phyloP scores from a whole-genome alignment of 2,888 invertebrate species.

The Mellilla xanthometata region DNA sequence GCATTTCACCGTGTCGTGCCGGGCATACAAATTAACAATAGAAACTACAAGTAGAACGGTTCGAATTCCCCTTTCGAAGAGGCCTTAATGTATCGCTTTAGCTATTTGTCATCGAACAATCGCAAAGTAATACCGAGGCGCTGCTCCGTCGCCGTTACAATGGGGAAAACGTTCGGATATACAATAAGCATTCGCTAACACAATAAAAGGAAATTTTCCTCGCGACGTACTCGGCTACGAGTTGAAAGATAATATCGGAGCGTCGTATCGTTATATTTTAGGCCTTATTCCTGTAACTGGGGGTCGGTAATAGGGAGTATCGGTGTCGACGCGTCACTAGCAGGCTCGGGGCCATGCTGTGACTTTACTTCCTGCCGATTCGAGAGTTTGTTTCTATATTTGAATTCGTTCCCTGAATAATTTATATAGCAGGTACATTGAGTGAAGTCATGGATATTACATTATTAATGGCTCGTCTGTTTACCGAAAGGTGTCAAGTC shows the following conservation, averaged over 20 bases:
- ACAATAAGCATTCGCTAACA: constrained; percentile 75
- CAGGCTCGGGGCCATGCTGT: constrained; percentile 43
- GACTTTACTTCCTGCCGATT: constrained; percentile 50
- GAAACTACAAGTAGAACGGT: constrained; percentile 44
- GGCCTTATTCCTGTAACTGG: constrained; percentile 43
- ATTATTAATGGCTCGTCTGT: constrained; percentile 27
- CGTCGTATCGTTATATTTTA: constrained; percentile 45
- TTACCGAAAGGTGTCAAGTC: constrained; percentile 18
- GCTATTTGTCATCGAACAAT: constrained; percentile 70
- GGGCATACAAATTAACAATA: constrained; percentile 44
- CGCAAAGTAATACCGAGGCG: constrained; percentile 60
- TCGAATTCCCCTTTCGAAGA: constrained; percentile 44
- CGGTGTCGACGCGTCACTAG: constrained; percentile 44
- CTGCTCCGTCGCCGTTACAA: constrained; percentile 55
- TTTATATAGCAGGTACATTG: constrained; percentile 30
- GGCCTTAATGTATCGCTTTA: constrained; percentile 61
- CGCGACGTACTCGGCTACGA: constrained; percentile 48
- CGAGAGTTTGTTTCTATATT: constrained; percentile 36
- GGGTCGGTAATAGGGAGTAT: constrained; percentile 41
- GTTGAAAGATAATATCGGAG: constrained; percentile 55
- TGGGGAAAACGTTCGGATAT: constrained; percentile 65
- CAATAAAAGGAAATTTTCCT: constrained; percentile 73
- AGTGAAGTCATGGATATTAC: constrained; percentile 26
- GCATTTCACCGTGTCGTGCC: constrained; percentile 30
- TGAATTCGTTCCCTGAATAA: constrained; percentile 34